phyloP scores from a whole-genome alignment of 2,797 vertebrate species.

The Platalea minor region DNA sequence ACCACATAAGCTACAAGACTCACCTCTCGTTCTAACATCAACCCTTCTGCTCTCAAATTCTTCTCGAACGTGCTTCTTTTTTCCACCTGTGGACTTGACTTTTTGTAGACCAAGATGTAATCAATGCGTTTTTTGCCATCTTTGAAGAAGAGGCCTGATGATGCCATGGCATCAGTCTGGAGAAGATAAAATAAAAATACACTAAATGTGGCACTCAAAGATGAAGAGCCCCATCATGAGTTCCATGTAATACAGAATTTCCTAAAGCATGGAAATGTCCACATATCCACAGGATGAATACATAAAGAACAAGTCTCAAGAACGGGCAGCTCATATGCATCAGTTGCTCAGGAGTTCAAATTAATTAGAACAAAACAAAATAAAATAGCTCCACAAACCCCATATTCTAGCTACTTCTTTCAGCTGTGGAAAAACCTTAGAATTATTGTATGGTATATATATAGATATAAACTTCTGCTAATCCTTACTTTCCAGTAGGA shows the following conservation, averaged over 20 bases:
- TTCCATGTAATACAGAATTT: neutral
- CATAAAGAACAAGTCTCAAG: neutral
- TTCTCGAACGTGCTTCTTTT: slow-evolving; percentile 97
- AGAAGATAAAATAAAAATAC: neutral
- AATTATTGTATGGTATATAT: neutral
- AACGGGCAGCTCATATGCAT: neutral
- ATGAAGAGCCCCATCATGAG: neutral
- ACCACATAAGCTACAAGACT: neutral
- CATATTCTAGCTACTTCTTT: neutral
- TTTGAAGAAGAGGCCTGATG: slow-evolving; percentile 90
- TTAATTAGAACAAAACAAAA: neutral
- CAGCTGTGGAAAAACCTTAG: neutral
- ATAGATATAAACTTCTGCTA: neutral
- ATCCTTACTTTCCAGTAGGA: neutral
- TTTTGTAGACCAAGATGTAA: slow-evolving; percentile 98
- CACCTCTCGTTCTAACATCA: slow-evolving; percentile 98
- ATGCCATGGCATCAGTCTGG: slow-evolving; percentile 72
- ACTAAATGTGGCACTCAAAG: neutral
- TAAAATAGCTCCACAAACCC: neutral
- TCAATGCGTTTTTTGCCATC: slow-evolving; percentile 96
- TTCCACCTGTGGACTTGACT: slow-evolving; percentile 92
- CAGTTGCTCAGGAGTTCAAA: neutral
- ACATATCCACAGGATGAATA: neutral
- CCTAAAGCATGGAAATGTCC: neutral
- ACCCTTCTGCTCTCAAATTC: slow-evolving; percentile 93